Evolutionary conservation across 2,888 invertebrate genomes (phyloP), one percentile per base, ranked within the genome.

Genomic region (Conops quadrifasciatus): DNA sequence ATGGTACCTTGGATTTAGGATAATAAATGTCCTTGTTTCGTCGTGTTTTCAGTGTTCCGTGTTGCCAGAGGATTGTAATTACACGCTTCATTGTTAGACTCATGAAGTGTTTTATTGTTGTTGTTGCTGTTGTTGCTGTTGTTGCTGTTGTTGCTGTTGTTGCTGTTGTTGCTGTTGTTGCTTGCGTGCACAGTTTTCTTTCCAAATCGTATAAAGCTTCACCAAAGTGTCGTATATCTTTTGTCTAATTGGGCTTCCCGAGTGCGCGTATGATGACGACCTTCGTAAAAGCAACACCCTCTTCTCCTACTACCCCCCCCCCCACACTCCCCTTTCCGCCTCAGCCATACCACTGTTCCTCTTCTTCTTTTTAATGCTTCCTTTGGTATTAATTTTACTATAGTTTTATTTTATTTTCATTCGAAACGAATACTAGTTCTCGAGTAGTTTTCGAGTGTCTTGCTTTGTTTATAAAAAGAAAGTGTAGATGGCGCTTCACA

Each of bases 21-120:
- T 74, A 75, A 74, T 74, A 72, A 72, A 70, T 72, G 70, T 66
- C n/a, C 72, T 64, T 69, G 68, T 72, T 68, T 69, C 65, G 65
- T 71, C 62, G 65, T 67, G 58, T 49, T 47, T 28, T 56, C 51
- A 47, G 49, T 30, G 59, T 59, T 64, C 24, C 21, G 47, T 58
- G 72, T 64, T 71, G 73, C 73, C 80, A 81, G 79, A 80, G 80
- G 83, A 83, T 82, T 84, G 83, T 84, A 84, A 84, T 84, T 84
- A 84, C 84, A 84, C 83, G 84, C 84, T 84, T 82, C 83, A 84
- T 84, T 84, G 83, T 83, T 83, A 80, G 79, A 73, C 73, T 72
- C 74, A 71, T 72, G 75, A 75, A 76, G 73, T 75, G 75, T 73
- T 74, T 68, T 75, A 75, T 72, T 70, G 71, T 73, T 62, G 49